phyloP scores from a whole-genome alignment of 2,797 vertebrate genomes.

The Halcyon badia region DNA sequence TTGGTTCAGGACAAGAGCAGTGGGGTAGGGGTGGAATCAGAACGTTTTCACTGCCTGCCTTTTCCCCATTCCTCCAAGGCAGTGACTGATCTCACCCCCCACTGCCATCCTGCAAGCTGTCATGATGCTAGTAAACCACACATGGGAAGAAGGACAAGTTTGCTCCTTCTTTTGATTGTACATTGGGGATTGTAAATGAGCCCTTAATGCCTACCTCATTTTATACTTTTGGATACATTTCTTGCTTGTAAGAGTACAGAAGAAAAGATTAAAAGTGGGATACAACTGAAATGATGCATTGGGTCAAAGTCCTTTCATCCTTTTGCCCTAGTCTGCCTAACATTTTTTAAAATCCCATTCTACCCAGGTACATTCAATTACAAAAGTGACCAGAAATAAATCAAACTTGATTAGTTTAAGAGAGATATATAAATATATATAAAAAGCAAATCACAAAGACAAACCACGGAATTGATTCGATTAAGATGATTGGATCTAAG shows the following conservation, averaged over 20 bases:
- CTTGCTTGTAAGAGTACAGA: background rate
- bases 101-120: background rate
- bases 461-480: slow-evolving; percentile 1
- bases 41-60: background rate
- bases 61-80: background rate
- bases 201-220: slow-evolving; percentile 40
- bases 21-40: background rate
- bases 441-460: background rate
- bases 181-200: slow-evolving; percentile 50
- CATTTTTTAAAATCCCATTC: slow-evolving; percentile 54
- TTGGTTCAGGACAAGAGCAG: background rate
- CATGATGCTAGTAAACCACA: background rate
- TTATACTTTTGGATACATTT: slow-evolving; percentile 42
- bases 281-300: background rate
- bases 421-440: background rate
- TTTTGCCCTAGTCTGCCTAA: slow-evolving; percentile 27
- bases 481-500: slow-evolving; percentile 36
- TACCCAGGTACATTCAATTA: slow-evolving; percentile 44
- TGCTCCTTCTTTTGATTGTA: background rate
- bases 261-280: background rate
- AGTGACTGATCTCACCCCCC: background rate
- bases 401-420: slow-evolving; percentile 49
- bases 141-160: background rate
- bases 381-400: slow-evolving; percentile 62
- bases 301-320: slow-evolving; percentile 52